These are phyloP conservation scores for Leucoma salicis DNA, from an alignment of 2,888 invertebrate genomes.

Conservation along the genomic window DNA sequence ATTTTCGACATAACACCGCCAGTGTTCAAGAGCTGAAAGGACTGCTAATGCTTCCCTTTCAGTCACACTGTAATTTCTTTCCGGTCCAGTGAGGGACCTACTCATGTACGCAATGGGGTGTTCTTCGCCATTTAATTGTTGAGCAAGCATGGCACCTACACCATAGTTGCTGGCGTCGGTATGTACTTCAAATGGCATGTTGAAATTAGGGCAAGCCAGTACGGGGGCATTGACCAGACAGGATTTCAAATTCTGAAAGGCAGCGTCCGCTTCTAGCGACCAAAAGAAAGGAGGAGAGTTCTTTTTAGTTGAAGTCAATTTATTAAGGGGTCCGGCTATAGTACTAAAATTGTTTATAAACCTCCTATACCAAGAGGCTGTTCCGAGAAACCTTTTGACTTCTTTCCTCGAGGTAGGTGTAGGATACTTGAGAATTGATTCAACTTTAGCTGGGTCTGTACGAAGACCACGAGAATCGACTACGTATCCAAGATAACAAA, in stretches of 20 bases:
- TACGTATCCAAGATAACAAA: background rate
- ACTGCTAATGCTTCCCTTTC: constrained; percentile 37
- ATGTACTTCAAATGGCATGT: constrained; percentile 1
- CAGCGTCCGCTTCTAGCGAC: background rate
- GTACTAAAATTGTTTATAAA: background rate
- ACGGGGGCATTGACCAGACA: background rate
- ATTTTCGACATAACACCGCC: too few relatives aligned
- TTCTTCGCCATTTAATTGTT: background rate
- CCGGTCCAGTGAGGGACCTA: constrained; percentile 3
- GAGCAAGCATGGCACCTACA: background rate
- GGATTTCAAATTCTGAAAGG: background rate
- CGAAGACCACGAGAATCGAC: background rate
- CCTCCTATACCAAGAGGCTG: background rate
- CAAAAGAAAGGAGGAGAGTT: background rate
- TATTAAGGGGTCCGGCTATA: background rate
- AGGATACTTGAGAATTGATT: constrained; percentile 6
- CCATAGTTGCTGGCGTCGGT: constrained; percentile 11
- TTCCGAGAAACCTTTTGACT: background rate
- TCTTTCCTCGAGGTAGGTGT: constrained; percentile 7
- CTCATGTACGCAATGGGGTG: constrained; percentile 12
- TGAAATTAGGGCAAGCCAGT: background rate
- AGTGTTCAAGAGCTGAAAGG: constrained; percentile 31
- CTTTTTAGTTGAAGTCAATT: background rate
- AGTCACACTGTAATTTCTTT: constrained; percentile 32
- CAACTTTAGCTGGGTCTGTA: constrained; percentile 4